Conservation (phyloP, 2,113 vertebrate genomes). For the Stomatorhinus ivindoensis region DNA sequence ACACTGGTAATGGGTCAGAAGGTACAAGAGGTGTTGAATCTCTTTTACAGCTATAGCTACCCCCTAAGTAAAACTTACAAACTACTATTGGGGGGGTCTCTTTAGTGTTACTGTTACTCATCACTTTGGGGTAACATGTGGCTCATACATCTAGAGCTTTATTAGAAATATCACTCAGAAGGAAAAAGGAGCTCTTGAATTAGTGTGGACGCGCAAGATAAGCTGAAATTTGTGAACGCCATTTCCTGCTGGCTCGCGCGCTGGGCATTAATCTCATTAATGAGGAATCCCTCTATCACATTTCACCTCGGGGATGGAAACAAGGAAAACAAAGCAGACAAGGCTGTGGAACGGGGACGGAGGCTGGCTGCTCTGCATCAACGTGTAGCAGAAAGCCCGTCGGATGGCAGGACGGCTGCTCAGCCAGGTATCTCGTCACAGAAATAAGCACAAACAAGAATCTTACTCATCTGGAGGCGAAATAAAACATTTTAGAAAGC, state of each 20-base stretch:
- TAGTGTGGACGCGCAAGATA: neutral
- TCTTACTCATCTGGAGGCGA: neutral
- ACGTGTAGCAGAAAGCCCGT: neutral
- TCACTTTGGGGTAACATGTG: neutral
- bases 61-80: neutral
- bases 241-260: neutral
- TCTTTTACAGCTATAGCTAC: neutral
- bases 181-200: neutral
- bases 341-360: neutral
- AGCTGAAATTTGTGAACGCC: neutral
- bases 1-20: neutral
- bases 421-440: neutral
- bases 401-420: neutral
- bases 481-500: neutral
- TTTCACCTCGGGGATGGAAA: neutral
- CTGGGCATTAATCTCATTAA: neutral
- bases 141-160: neutral
- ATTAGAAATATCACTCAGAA: neutral
- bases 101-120: neutral
- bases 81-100: neutral
- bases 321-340: neutral
- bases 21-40: neutral
- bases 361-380: neutral
- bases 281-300: neutral
- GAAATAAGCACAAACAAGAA: neutral